Percentiles rank a stretch among this genome's conserved stretches.
Evolutionary conservation across 30 jellyfish, hydroid and myxozoan species (phyloP).

Genomic region (Hydra vulgaris): DNA sequence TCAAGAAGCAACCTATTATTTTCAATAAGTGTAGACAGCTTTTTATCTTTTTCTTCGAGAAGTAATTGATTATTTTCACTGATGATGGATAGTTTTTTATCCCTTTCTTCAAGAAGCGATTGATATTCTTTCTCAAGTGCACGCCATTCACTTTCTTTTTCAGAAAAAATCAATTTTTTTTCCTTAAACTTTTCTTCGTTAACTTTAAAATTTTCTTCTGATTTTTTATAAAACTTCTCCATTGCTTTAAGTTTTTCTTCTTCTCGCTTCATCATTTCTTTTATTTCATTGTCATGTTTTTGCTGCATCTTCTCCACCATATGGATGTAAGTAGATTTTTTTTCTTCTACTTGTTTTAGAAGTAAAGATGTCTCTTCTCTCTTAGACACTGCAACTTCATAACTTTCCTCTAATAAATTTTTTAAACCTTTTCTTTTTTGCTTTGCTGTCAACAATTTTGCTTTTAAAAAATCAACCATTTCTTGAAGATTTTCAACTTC

Average conservation of each 20-base stretch:
- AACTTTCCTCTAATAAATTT: constrained; percentile 37
- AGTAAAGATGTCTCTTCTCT: constrained; percentile 44
- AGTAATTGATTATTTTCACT: background rate
- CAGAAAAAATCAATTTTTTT: background rate
- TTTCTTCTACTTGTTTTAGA: constrained; percentile 22
- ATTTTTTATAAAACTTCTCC: background rate
- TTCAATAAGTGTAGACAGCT: background rate
- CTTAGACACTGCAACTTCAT: constrained; percentile 30
- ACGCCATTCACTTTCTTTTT: background rate
- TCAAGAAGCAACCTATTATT: background rate
- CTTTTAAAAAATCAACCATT: constrained; percentile 17
- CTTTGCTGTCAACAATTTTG: constrained; percentile 45
- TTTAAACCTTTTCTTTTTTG: constrained; percentile 52
- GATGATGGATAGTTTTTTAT: background rate
- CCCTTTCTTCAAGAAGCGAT: background rate
- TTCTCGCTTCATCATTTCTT: background rate
- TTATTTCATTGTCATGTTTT: constrained; percentile 3
- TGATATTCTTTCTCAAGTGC: background rate
- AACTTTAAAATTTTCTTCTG: background rate
- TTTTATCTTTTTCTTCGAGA: background rate
- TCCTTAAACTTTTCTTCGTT: constrained; percentile 2
- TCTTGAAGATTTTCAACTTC: constrained; percentile 50
- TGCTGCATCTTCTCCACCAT: constrained; percentile 19
- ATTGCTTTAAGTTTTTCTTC: background rate
- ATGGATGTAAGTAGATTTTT: background rate